A percentile compares a stretch with the other conserved stretches of the same genome.
phyloP scores from a whole-genome alignment of 2,113 vertebrate genomes.

The Propithecus coquereli region DNA sequence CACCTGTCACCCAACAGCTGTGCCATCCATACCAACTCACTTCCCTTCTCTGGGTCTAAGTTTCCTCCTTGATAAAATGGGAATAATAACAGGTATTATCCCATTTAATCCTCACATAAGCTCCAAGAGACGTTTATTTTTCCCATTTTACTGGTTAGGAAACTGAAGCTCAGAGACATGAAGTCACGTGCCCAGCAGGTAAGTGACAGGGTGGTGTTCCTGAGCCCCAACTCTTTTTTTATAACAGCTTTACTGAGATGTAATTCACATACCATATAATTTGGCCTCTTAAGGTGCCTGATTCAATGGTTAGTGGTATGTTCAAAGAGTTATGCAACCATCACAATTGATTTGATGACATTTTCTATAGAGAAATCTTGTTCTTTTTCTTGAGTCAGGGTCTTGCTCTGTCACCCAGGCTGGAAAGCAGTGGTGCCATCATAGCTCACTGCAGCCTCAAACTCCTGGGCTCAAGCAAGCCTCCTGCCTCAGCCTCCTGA shows the following conservation, averaged over 20 bases:
- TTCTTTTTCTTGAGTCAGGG: too few species aligned
- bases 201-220: neutral
- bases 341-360: neutral
- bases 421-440: too few species aligned
- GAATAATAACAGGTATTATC: neutral
- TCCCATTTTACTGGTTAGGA: neutral
- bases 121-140: neutral
- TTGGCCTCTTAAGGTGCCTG: neutral
- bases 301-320: neutral
- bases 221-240: neutral
- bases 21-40: neutral
- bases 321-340: neutral
- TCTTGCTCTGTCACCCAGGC: too few species aligned
- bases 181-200: neutral
- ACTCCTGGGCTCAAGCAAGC: too few species aligned
- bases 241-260: neutral
- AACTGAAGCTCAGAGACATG: neutral
- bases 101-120: slow-evolving; percentile 21
- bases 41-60: neutral
- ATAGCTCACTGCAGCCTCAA: too few species aligned
- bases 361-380: too few species aligned
- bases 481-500: too few species aligned
- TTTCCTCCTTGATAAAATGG: neutral
- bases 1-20: neutral
- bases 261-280: neutral